Evolutionary conservation across 2,113 vertebrate species (phyloP).

Genomic region (Cynocephalus volans): DNA sequence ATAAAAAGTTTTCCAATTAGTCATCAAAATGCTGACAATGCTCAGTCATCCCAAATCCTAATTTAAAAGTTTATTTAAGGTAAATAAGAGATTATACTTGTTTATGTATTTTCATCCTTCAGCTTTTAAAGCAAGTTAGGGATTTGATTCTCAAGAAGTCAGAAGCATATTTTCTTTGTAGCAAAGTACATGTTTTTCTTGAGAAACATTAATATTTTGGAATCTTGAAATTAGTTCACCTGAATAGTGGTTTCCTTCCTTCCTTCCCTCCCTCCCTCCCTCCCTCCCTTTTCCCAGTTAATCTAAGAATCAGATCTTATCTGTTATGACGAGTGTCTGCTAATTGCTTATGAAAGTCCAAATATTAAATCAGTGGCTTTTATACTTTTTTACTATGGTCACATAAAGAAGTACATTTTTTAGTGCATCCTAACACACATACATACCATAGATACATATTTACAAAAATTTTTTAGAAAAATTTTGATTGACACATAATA

Average conservation of each 20-base stretch:
- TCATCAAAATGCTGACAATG: background rate
- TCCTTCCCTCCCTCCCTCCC: too few relatives aligned
- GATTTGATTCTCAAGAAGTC: conserved; percentile 32
- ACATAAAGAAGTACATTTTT: conserved; percentile 6
- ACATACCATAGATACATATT: background rate
- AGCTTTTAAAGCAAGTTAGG: background rate
- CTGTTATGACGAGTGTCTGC: background rate
- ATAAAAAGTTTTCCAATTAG: conserved; percentile 36
- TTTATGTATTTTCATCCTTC: background rate
- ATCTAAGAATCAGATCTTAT: conserved; percentile 36
- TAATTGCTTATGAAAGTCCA: conserved; percentile 1
- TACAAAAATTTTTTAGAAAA: background rate
- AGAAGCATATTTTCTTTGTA: conserved; percentile 50
- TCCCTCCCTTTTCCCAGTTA: background rate
- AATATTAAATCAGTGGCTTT: background rate
- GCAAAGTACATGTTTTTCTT: conserved; percentile 29
- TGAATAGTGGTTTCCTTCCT: background rate
- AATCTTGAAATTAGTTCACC: background rate
- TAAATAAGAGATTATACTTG: background rate
- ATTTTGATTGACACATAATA: too few relatives aligned
- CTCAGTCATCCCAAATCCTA: background rate
- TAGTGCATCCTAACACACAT: background rate
- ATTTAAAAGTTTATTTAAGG: conserved; percentile 22
- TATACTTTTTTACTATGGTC: background rate
- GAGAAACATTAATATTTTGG: background rate